Percentiles rank a stretch among this genome's conserved stretches.
phyloP scores from a whole-genome alignment of 2,113 vertebrate genomes.

The Chaetura pelagica region DNA sequence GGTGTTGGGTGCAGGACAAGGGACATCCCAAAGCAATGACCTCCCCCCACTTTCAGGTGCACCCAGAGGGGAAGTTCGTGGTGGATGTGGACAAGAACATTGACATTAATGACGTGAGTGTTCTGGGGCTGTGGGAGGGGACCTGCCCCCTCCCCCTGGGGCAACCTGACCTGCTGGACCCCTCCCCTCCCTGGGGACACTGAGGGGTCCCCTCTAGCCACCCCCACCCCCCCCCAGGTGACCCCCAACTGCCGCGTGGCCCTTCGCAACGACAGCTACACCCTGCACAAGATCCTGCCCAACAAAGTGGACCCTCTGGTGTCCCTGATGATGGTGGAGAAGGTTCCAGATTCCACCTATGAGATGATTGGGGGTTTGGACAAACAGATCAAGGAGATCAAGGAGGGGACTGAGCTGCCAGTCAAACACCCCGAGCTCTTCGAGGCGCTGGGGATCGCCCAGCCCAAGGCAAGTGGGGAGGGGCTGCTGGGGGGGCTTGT shows the following conservation, averaged over 20 bases:
- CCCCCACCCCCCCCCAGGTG: constrained; percentile 75
- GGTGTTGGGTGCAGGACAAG: rapidly evolving
- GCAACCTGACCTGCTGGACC: neutral
- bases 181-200: too few relatives aligned
- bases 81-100: constrained; percentile 99
- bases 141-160: rapidly evolving
- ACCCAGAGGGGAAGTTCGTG: constrained; percentile 97
- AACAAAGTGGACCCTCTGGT: constrained; percentile 98
- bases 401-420: constrained; percentile 96
- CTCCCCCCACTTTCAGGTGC: constrained; percentile 80
- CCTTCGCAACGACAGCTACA: constrained; percentile 97
- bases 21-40: neutral
- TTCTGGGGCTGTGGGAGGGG: neutral
- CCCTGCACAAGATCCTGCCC: constrained; percentile 96
- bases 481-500: too few relatives aligned
- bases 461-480: constrained; percentile 86
- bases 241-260: constrained; percentile 97
- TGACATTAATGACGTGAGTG: constrained; percentile 96
- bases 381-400: constrained; percentile 99
- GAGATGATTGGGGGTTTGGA: constrained; percentile 99
- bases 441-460: constrained; percentile 95
- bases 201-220: too few relatives aligned
- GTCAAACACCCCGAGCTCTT: constrained; percentile 98
- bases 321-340: constrained; percentile 99
- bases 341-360: constrained; percentile 96